These are phyloP conservation scores for Callaeas wilsoni DNA, from an alignment of 2,113 vertebrate genomes.

Conservation along the genomic window DNA sequence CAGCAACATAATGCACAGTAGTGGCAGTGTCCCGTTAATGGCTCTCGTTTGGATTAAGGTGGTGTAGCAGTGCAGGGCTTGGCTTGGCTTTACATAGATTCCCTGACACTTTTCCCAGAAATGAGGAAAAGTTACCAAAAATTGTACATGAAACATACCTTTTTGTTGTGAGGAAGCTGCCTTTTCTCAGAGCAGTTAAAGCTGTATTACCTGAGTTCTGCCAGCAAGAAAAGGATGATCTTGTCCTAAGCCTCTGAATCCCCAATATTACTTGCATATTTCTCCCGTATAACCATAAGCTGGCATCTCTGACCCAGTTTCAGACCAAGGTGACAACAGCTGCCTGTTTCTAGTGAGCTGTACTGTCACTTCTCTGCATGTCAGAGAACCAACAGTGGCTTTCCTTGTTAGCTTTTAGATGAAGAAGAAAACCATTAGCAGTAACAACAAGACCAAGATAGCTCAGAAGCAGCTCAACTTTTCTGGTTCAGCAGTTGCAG, in stretches of 20 bases:
- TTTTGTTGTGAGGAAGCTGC: not conserved
- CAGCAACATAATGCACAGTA: not conserved
- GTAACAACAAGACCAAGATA: not conserved
- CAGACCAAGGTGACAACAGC: constrained; percentile 30
- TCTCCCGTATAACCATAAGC: not conserved
- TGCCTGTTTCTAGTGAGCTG: constrained; percentile 6
- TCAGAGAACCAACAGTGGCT: not conserved
- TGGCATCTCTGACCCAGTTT: constrained; percentile 40
- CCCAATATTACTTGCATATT: not conserved
- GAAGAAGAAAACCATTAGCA: not conserved
- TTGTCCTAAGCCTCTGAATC: not conserved
- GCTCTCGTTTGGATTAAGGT: not conserved
- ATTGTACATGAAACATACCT: not conserved
- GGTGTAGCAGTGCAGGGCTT: not conserved
- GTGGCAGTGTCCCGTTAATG: rapidly evolving
- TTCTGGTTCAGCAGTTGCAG: not conserved
- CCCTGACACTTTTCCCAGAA: not conserved
- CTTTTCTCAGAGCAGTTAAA: not conserved
- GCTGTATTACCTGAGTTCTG: not conserved
- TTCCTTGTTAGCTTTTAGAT: constrained; percentile 16
- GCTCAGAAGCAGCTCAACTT: not conserved
- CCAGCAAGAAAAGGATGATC: not conserved
- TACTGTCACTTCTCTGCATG: constrained; percentile 21
- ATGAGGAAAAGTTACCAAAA: not conserved
- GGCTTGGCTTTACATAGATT: not conserved